A percentile compares a stretch with the other conserved stretches of the same genome.
phyloP scores from a whole-genome alignment of 1,140 invertebrate genomes.

The Listronotus bonariensis region DNA sequence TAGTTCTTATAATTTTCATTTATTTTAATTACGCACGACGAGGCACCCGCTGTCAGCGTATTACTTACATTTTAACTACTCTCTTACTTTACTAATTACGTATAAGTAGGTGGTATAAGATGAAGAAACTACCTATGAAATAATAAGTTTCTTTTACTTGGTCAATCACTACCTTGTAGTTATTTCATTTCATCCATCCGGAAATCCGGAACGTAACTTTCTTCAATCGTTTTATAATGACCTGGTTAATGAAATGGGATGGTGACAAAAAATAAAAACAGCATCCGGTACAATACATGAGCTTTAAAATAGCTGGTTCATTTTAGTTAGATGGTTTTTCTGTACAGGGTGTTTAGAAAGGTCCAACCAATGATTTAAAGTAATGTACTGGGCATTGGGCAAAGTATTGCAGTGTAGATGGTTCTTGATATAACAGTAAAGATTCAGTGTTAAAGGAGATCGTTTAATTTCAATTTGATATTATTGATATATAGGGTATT shows the following conservation, averaged over 20 bases:
- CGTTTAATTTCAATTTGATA: too few species aligned
- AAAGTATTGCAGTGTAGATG: too few species aligned
- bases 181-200: slow-evolving; percentile 1
- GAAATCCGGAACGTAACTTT: slow-evolving; percentile 4
- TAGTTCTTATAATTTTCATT: too few species aligned
- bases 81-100: too few species aligned
- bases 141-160: not conserved
- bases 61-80: too few species aligned
- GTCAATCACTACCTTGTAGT: not conserved
- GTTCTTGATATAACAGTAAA: too few species aligned
- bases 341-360: not conserved
- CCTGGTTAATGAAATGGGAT: slow-evolving; percentile 8
- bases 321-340: not conserved
- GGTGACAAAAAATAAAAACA: slow-evolving; percentile 1
- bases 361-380: not conserved
- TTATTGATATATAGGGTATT: too few species aligned
- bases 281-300: slow-evolving; percentile 1
- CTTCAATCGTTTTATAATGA: slow-evolving; percentile 9
- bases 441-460: too few species aligned
- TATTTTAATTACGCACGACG: too few species aligned
- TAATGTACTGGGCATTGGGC: too few species aligned
- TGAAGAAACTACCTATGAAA: not conserved
- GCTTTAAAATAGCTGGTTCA: slow-evolving; percentile 6
- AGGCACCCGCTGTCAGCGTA: too few species aligned
- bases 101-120: too few species aligned